These are phyloP conservation scores for Mercenaria mercenaria DNA, from an alignment of 1,140 invertebrate species.

Conservation along the genomic window DNA sequence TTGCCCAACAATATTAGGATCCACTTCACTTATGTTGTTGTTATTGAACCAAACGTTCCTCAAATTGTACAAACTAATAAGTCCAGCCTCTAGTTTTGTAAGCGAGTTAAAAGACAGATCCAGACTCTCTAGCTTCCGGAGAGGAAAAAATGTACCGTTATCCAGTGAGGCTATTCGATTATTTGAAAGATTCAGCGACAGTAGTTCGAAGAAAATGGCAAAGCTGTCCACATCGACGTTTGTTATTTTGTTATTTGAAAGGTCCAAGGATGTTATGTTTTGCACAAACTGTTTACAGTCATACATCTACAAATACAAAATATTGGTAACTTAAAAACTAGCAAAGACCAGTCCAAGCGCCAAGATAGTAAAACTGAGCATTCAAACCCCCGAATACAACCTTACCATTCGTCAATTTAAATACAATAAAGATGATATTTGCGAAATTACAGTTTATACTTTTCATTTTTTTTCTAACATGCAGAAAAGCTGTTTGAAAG, in stretches of 20 bases:
- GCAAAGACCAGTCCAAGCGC: no score
- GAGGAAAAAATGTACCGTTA: background rate
- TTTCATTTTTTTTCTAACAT: background rate
- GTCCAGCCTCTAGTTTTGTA: slow-evolving; percentile 7
- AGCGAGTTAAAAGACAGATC: slow-evolving; percentile 38
- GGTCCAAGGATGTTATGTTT: background rate
- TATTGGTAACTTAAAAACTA: background rate
- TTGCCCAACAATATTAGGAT: slow-evolving; percentile 24
- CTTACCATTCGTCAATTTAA: background rate
- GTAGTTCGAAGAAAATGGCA: slow-evolving; percentile 3
- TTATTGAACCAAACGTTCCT: slow-evolving; percentile 39
- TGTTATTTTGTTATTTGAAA: slow-evolving; percentile 3
- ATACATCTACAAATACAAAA: background rate
- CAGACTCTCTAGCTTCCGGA: background rate
- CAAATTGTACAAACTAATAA: background rate
- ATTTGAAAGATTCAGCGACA: background rate
- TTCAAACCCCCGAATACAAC: no score
- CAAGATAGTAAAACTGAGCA: no score
- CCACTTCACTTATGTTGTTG: slow-evolving; percentile 51
- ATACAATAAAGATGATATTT: background rate
- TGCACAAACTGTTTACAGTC: background rate
- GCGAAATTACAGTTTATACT: background rate
- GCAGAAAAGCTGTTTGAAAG: no score
- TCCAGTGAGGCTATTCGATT: slow-evolving; percentile 3
- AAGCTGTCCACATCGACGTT: slow-evolving; percentile 21